A percentile compares a stretch with the other conserved stretches of the same genome.
These are phyloP conservation scores for Brachyrhaphis roseni DNA, from an alignment of 2,797 vertebrate genomes.

Conservation along the genomic window DNA sequence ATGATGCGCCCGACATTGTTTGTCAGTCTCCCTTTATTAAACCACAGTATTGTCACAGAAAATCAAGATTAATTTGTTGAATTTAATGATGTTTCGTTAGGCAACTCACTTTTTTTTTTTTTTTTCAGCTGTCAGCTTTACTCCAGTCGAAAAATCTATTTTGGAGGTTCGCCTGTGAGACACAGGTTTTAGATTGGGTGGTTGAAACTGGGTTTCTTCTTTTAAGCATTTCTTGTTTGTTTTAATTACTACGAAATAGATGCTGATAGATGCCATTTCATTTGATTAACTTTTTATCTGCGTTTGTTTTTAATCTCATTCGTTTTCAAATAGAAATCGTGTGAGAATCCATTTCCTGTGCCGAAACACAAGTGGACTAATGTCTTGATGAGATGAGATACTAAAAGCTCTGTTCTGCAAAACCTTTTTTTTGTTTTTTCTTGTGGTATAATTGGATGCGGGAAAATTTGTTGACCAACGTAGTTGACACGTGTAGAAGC, in stretches of 20 bases:
- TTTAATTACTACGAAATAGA: constrained; percentile 39
- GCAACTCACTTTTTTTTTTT: constrained; percentile 41
- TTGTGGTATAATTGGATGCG: not conserved
- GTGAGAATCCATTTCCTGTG: constrained; percentile 12
- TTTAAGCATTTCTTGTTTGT: constrained; percentile 29
- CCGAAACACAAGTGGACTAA: not conserved
- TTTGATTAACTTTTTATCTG: not conserved
- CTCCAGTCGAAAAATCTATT: constrained; percentile 40
- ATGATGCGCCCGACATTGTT: constrained; percentile 64
- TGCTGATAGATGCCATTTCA: constrained; percentile 21
- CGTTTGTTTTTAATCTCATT: constrained; percentile 7
- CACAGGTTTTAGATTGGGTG: constrained; percentile 34
- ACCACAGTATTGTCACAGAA: constrained; percentile 67
- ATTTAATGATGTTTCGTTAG: constrained; percentile 74
- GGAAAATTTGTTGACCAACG: not conserved
- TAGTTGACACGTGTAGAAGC: accelerated
- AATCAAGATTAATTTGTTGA: constrained; percentile 78
- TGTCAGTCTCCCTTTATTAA: constrained; percentile 75
- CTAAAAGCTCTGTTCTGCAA: not conserved
- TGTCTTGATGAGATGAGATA: not conserved
- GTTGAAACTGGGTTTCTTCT: constrained; percentile 52
- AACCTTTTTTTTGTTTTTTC: not conserved
- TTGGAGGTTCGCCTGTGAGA: constrained; percentile 38
- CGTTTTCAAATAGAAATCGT: not conserved
- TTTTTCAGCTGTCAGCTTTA: constrained; percentile 64